Conservation (phyloP, 2,113 vertebrate species). For the Talpa occidentalis region DNA sequence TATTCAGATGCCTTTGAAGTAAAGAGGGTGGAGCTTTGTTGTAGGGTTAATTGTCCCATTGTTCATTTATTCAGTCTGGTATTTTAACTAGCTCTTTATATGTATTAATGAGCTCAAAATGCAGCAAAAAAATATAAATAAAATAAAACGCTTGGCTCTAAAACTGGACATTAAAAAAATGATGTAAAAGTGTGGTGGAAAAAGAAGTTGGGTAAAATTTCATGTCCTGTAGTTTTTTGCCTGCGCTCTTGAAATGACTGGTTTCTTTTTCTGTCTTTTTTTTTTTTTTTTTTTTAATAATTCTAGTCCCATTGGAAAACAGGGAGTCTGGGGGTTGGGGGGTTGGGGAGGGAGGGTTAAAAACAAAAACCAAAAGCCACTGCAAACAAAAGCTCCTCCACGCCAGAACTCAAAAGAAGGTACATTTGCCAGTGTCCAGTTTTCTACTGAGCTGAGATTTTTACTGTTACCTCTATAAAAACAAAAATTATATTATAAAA, state of each 20-base stretch:
- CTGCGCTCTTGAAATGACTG: constrained; percentile 43
- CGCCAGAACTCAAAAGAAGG: not conserved
- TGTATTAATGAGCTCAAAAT: constrained; percentile 75
- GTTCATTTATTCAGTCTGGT: constrained; percentile 77
- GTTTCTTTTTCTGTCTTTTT: not conserved
- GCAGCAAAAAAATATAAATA: constrained; percentile 33
- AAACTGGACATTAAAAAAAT: constrained; percentile 53
- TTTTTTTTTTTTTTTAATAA: not conserved
- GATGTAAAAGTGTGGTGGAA: constrained; percentile 44
- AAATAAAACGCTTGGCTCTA: constrained; percentile 50
- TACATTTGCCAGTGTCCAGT: not conserved
- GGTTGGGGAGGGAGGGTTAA: not conserved
- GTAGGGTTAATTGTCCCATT: constrained; percentile 75
- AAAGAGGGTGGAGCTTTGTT: constrained; percentile 67
- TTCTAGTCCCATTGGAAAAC: constrained; percentile 10
- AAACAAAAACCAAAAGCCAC: not conserved
- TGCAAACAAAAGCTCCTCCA: constrained; percentile 52
- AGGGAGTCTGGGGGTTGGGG: not conserved
- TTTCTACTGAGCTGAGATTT: constrained; percentile 16
- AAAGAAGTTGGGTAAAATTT: constrained; percentile 66
- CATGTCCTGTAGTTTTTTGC: constrained; percentile 36
- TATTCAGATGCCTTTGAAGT: constrained; percentile 77
- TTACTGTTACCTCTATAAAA: not conserved
- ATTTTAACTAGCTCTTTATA: constrained; percentile 77
- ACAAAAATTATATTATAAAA: not conserved